Conservation (phyloP, 2,888 invertebrate species). For the Drosophila robusta region DNA sequence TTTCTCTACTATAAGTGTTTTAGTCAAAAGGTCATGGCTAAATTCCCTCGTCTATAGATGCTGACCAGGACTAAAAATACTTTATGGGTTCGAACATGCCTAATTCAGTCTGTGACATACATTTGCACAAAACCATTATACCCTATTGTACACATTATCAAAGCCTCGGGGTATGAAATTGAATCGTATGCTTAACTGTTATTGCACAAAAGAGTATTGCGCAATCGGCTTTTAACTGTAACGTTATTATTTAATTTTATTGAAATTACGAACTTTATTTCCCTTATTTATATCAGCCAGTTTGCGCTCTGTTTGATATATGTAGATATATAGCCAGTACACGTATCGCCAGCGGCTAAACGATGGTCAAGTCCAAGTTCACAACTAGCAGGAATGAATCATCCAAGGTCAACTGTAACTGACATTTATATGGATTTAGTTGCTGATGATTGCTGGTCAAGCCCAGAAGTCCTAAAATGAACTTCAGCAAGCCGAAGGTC, state of each 20-base stretch:
- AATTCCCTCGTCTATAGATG: too few relatives aligned
- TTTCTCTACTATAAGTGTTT: too few relatives aligned
- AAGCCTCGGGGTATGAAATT: too few relatives aligned
- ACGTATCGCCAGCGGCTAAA: constrained; percentile 23
- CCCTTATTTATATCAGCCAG: neutral
- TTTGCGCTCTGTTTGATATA: constrained; percentile 30
- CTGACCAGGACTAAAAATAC: too few relatives aligned
- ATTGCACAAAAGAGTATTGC: neutral
- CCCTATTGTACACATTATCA: too few relatives aligned
- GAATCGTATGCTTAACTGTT: too few relatives aligned
- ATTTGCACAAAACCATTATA: too few relatives aligned
- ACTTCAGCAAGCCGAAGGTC: constrained; percentile 35
- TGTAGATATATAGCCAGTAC: constrained; percentile 21
- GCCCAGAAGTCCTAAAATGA: constrained; percentile 1
- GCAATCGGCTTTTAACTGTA: too few relatives aligned
- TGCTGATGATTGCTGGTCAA: constrained; percentile 38
- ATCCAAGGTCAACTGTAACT: constrained; percentile 61
- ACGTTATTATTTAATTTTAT: too few relatives aligned
- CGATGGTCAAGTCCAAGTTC: constrained; percentile 1
- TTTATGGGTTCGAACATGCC: too few relatives aligned
- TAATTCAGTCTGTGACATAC: too few relatives aligned
- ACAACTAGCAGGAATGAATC: constrained; percentile 25
- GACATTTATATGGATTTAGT: constrained; percentile 61
- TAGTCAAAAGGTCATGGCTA: too few relatives aligned
- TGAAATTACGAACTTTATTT: neutral